Percentiles rank a stretch among this genome's conserved stretches.
Conservation (phyloP, 2,797 vertebrate species). For the Cynopterus sphinx region DNA sequence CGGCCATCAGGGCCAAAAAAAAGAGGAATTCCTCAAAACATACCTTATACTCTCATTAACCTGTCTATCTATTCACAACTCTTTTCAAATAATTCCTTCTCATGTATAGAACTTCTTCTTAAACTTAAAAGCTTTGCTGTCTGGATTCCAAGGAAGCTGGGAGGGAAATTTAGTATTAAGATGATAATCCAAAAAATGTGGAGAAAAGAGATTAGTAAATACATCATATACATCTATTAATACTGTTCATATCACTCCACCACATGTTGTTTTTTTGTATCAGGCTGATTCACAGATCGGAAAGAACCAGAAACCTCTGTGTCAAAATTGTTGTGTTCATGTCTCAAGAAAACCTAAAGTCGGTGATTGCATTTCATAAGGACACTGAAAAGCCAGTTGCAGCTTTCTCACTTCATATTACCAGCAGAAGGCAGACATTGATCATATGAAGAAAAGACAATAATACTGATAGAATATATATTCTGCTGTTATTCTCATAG, state of each 20-base stretch:
- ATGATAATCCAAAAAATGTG: background rate
- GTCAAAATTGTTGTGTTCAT: background rate
- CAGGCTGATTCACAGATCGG: background rate
- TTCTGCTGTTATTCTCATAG: background rate
- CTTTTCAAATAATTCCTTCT: background rate
- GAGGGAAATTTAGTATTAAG: background rate
- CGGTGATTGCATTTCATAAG: background rate
- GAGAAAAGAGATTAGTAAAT: background rate
- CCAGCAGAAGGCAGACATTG: background rate
- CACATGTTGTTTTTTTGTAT: background rate
- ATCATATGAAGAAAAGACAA: conserved; percentile 23
- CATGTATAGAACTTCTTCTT: background rate
- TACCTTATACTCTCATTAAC: background rate
- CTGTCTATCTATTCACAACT: background rate
- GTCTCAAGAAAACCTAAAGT: background rate
- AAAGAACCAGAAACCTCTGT: background rate
- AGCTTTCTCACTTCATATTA: background rate
- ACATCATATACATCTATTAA: background rate
- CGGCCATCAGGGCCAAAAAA: background rate
- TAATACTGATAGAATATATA: background rate
- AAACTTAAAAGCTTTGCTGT: background rate
- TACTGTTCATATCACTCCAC: background rate
- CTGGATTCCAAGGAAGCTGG: background rate
- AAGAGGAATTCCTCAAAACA: background rate
- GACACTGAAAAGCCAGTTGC: background rate